phyloP scores from a whole-genome alignment of 2,888 invertebrate genomes.

The Eupithecia pulchellata region DNA sequence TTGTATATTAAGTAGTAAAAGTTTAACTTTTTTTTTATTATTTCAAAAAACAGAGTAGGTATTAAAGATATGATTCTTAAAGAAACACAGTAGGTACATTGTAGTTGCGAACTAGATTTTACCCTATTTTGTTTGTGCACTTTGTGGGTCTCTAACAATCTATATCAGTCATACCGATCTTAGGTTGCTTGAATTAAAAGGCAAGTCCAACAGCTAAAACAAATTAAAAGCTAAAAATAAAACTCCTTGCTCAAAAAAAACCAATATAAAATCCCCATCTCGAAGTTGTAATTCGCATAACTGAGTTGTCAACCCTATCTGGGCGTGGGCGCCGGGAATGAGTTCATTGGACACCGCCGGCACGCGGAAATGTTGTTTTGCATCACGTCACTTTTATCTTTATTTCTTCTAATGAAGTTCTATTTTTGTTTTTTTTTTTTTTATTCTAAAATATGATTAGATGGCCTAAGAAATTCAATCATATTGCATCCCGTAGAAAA shows the following conservation, averaged over 20 bases:
- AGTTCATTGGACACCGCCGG: constrained; percentile 76
- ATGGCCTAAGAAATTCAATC: too few species aligned
- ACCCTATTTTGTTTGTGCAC: too few species aligned
- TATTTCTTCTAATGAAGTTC: constrained; percentile 6
- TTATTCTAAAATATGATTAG: background rate
- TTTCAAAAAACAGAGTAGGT: too few species aligned
- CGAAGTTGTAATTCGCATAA: constrained; percentile 43
- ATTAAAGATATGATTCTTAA: too few species aligned
- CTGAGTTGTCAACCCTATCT: constrained; percentile 46
- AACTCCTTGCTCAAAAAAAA: constrained; percentile 15
- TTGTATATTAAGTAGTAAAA: too few species aligned
- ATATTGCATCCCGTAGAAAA: too few species aligned
- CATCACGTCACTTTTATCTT: constrained; percentile 40
- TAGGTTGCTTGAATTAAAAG: background rate
- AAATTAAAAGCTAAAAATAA: background rate
- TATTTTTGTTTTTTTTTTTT: background rate
- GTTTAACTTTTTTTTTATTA: too few species aligned
- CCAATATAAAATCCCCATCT: constrained; percentile 25
- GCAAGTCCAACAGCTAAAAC: background rate
- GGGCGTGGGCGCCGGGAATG: constrained; percentile 68
- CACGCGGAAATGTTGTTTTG: constrained; percentile 72
- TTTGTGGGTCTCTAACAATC: background rate
- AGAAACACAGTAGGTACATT: too few species aligned
- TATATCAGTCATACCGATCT: background rate
- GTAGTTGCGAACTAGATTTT: too few species aligned